Evolutionary conservation across 1,140 invertebrate species (phyloP).

Genomic region (Hycleus cichorii): DNA sequence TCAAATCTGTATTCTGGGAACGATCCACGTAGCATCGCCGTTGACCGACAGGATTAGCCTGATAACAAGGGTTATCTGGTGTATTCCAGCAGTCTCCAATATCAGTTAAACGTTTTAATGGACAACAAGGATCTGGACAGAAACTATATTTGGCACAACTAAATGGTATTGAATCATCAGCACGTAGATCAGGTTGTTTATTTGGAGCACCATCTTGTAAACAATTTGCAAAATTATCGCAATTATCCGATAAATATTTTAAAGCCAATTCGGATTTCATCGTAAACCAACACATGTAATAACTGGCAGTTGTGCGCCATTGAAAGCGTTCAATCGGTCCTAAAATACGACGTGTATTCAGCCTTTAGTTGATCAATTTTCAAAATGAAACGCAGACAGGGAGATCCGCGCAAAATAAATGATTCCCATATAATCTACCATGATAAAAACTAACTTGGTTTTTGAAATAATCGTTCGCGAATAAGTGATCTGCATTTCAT

Average conservation of each 20-base stretch:
- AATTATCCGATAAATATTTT: constrained; percentile 46
- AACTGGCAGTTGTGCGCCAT: constrained; percentile 54
- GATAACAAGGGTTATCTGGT: constrained; percentile 43
- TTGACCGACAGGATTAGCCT: constrained; percentile 31
- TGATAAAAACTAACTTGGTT: no score
- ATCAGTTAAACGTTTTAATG: constrained; percentile 43
- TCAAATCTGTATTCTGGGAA: constrained; percentile 46
- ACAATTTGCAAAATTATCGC: constrained; percentile 56
- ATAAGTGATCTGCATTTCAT: no score
- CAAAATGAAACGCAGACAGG: no score
- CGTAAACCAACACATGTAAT: constrained; percentile 61
- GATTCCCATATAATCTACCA: no score
- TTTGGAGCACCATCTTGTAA: constrained; percentile 31
- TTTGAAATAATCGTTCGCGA: no score
- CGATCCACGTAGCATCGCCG: constrained; percentile 43
- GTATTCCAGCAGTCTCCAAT: constrained; percentile 39
- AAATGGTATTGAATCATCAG: constrained; percentile 48
- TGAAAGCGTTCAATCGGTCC: constrained; percentile 44
- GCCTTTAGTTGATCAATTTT: background rate
- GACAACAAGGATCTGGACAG: constrained; percentile 58
- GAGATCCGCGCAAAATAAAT: no score
- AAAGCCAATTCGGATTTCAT: constrained; percentile 48
- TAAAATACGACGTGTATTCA: background rate
- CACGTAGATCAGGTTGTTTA: constrained; percentile 43
- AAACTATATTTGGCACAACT: constrained; percentile 57